Conservation (phyloP, 1,140 invertebrate species). For the Pseudoatta argentina region DNA sequence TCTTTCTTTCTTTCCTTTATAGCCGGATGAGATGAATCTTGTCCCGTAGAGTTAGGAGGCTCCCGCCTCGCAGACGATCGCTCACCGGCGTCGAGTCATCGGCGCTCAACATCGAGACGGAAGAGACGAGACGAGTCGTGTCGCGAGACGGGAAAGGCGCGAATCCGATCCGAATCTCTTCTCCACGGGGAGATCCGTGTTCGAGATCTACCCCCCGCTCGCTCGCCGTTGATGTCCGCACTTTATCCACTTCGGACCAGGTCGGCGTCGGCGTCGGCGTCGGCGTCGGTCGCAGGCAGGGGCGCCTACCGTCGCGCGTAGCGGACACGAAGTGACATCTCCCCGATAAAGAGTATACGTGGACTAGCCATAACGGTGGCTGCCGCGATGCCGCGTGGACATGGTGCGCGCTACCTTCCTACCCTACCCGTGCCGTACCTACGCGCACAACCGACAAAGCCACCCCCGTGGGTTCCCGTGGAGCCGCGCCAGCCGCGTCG, state of each 20-base stretch:
- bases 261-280: too few relatives aligned
- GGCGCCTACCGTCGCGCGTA: conserved; percentile 53
- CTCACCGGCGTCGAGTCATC: neutral
- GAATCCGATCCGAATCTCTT: neutral
- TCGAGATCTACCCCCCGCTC: neutral
- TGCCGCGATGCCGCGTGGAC: conserved; percentile 66
- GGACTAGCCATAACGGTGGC: conserved; percentile 69
- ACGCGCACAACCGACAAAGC: conserved; percentile 50
- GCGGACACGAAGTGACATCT: conserved; percentile 65
- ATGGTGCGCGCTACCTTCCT: conserved; percentile 57
- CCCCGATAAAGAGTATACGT: conserved; percentile 70
- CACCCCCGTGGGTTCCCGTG: conserved; percentile 69
- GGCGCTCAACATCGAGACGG: neutral
- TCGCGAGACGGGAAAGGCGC: neutral
- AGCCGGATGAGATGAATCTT: neutral
- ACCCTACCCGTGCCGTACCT: conserved; percentile 30
- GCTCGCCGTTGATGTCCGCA: neutral
- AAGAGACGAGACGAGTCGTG: neutral
- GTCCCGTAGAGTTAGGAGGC: neutral
- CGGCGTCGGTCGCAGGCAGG: neutral
- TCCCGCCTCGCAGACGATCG: neutral
- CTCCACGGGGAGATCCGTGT: neutral
- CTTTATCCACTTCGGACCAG: conserved; percentile 50
- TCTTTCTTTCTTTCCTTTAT: neutral
- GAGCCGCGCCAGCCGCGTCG: conserved; percentile 47